Base-by-base conservation (phyloP, 1,140 invertebrate species). In the Onthophagus taurus region DNA sequence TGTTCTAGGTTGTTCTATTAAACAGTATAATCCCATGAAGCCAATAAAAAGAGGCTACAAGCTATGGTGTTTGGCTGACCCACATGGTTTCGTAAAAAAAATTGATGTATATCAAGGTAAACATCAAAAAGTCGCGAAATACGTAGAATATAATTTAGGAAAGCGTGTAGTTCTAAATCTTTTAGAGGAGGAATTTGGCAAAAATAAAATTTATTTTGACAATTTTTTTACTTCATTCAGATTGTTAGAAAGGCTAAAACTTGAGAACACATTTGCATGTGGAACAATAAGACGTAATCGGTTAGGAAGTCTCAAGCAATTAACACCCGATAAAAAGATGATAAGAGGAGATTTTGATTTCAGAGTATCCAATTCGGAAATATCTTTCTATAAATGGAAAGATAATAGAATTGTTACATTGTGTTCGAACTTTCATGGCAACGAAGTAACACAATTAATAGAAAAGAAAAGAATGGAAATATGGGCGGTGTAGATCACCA, bases 341-440 rank as follows among this genome's bases (percentile, higher is more conserved):
- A 26, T 26, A 26, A n/a, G 53, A 43, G 58, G 60, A 21, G 52
- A 61, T 13, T 57, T 48, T 51, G 54, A 61, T 45, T 53, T 50
- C 49, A 36, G 51, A 29, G 55, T 57, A 49, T 59, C 53, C 19
- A 50, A 53, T 49, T 54, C 52, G 19, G 51, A 53, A 19, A 52
- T 63, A 50, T 48, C 50, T 44, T 58, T 51, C 52, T 51, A 49
- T 24, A 58, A 61, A 57, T 64, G 58, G n/a, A 55, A 59, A 43
- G 60, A 64, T 50, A 65, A 63, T 42, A 61, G 54, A 52, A 36
- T 50, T 1, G 58, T 65, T 35, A 44, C 51, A 41, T 59, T 66
- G 42, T 50, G 60, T 34, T 65, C 63, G 5, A 65, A 63, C 50
- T 60, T 58, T 51, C 60, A 66, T 49, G 56, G 54, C 29, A 51